A percentile compares a stretch with the other conserved stretches of the same genome.
Conservation (phyloP, 2,113 vertebrate genomes). For the Equus quagga region DNA sequence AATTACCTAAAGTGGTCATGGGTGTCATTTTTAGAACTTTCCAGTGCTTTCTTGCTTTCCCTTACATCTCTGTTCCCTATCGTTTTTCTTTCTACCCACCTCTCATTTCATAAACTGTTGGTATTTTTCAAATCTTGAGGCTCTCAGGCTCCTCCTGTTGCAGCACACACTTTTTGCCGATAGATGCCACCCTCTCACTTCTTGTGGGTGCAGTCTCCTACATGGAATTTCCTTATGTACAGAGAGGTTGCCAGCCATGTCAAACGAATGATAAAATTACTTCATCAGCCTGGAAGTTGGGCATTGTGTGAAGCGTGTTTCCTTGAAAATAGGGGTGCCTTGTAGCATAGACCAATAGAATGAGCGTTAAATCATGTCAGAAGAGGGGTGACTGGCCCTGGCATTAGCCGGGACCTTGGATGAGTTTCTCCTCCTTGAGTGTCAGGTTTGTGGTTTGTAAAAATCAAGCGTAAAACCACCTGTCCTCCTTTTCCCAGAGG, state of each 20-base stretch:
- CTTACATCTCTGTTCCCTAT: not conserved
- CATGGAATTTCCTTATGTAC: not conserved
- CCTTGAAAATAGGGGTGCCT: not conserved
- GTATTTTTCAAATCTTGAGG: not conserved
- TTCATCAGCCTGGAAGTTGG: not conserved
- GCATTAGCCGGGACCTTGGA: not conserved
- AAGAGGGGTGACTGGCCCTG: not conserved
- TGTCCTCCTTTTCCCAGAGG: not conserved
- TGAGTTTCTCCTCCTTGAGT: not conserved
- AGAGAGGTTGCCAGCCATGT: not conserved
- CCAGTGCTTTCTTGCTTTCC: not conserved
- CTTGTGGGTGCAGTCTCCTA: not conserved
- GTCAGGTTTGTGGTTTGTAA: constrained; percentile 30
- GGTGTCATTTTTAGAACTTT: not conserved
- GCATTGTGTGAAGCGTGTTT: not conserved
- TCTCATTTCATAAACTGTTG: not conserved
- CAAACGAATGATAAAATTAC: not conserved
- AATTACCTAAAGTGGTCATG: not conserved
- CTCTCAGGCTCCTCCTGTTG: not conserved
- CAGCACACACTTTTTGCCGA: constrained; percentile 13
- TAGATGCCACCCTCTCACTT: constrained; percentile 55
- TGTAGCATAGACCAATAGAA: not conserved
- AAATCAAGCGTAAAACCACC: not conserved
- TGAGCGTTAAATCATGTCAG: not conserved
- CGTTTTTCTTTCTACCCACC: not conserved